These are phyloP conservation scores for Leucophenga varia DNA, from an alignment of 1,140 invertebrate genomes.

Conservation along the genomic window DNA sequence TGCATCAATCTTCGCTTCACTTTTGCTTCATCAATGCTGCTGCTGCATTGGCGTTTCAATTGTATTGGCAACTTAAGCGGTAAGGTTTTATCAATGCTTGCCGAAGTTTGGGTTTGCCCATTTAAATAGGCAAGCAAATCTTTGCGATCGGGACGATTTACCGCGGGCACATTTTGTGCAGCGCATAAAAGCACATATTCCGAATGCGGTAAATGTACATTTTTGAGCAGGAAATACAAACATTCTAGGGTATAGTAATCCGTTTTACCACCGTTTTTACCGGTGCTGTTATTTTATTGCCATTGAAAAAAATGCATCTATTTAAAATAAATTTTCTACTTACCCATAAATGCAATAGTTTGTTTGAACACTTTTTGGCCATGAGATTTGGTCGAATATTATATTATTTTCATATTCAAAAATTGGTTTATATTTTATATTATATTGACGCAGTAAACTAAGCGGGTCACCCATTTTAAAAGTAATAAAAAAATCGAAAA, in stretches of 20 bases:
- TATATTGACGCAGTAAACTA: slow-evolving; percentile 89
- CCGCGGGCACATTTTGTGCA: slow-evolving; percentile 85
- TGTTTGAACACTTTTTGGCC: slow-evolving; percentile 95
- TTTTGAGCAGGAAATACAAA: slow-evolving; percentile 89
- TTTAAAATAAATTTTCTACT: too few species aligned
- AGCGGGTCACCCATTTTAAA: slow-evolving; percentile 90
- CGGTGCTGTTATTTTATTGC: slow-evolving; percentile 70
- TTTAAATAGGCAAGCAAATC: slow-evolving; percentile 91
- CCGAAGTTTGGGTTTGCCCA: slow-evolving; percentile 86
- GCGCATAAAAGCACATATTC: slow-evolving; percentile 93
- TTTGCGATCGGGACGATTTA: slow-evolving; percentile 85
- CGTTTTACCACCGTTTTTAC: slow-evolving; percentile 86
- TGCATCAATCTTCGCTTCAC: slow-evolving; percentile 66
- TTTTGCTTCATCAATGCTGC: too few species aligned
- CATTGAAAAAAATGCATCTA: slow-evolving; percentile 11
- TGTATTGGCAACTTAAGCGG: slow-evolving; percentile 91
- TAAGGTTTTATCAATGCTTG: slow-evolving; percentile 93
- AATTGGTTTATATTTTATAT: slow-evolving; percentile 94
- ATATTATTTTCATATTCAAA: slow-evolving; percentile 89
- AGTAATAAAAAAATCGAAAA: too few species aligned
- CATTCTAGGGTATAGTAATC: slow-evolving; percentile 97
- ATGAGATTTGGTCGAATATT: slow-evolving; percentile 95
- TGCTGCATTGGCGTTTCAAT: slow-evolving; percentile 57
- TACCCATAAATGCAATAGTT: slow-evolving; percentile 94
- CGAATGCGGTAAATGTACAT: slow-evolving; percentile 87